Evolutionary conservation across 2,113 vertebrate genomes (phyloP), one percentile per base, ranked within the genome.

Genomic region (Calyptomena viridis): DNA sequence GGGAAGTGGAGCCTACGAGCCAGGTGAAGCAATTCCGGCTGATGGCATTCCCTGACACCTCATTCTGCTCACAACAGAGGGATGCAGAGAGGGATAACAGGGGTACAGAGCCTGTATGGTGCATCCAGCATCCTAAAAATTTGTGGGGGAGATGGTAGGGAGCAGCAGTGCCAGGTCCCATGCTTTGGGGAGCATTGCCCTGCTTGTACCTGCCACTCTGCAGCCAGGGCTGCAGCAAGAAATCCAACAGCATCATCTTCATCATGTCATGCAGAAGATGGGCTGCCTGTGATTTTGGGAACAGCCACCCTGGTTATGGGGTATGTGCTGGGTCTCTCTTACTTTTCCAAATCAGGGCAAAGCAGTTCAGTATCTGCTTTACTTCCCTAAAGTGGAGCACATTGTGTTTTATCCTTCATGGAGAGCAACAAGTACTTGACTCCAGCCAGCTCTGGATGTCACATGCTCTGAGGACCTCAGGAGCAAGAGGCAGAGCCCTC

Each of bases 201-300:
- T 58, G 52, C 16, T 63, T 58, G 28, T 14, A 44, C 22, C 30
- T 15, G 6, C 35, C 8, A 5, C 18, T 47, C 23, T 35, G 44
- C 30, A 37, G 16, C 37, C 4, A 0, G 12, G 31, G 18, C 30
- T 1, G 2, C 31, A 24, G n/a, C 12, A 69, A 75, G 22, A 66
- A 58, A 53, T 30, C 31, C 16, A 9, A 3, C 42, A 66, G 44
- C 79, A 62, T 3, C 58, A 5, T 5, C 46, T 27, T 40, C 52
- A 13, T 11, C 3, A 1, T 1, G 1, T 10, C 53, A 3, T 8
- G 30, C 28, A 30, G 30, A 19, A 27, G 27, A 28, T 21, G 22
- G 3, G 35, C 13, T 35, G 18, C 5, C 66, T 1, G 0, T 30
- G 56, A 11, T 37, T 88, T 49, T 20, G 30, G 79, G 33, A 49